Evolutionary conservation across 2,797 vertebrate genomes (phyloP), one percentile per base, ranked within the genome.

Genomic region (Channa striata): DNA sequence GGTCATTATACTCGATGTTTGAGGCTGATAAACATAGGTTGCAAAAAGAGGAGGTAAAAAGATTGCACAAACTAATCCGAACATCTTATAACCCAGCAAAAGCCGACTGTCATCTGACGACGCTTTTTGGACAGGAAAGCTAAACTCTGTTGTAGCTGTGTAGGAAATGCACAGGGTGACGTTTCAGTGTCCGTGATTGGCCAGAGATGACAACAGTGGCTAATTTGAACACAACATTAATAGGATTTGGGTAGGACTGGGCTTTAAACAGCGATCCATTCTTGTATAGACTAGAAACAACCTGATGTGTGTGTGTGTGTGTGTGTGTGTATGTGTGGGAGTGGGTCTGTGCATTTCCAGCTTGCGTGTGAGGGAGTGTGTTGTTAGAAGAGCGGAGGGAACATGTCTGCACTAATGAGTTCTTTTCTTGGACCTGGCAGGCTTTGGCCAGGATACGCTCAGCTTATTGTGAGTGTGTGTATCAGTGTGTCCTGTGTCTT

Each of bases 321-420:
- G 33, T 48, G 42, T 64, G 30, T 53, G 44, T 65, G 48, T 53
- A 40, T 65, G 48, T 53, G 44, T 66, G 33, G 16, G 13, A 70
- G 23, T 63, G 40, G 21, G 10, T 8, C 16, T 16, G 1, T 59
- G 56, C 20, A 39, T 49, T 42, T 30, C 23, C 53, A 34, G 43
- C 14, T 16, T 33, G 19, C 34, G 50, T 68, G 44, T 54, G 23
- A 66, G 34, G 33, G 13, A 68, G 34, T 66, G 48, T 69, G 34
- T 53, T 69, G 58, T 79, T 46, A 60, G 25, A 80, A 23, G 12
- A 74, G 40, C 34, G 58, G 66, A 77, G 54, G 64, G 59, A 59
- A 80, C 62, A 56, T 37, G 54, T 86, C 82, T 68, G 44, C 70
- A 72, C 62, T 88, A 90, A 91, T 89, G 82, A 89, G 71, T 68